Conservation (phyloP, 37 sponge, comb jelly and placozoan genomes). For the Haliclona indistincta region DNA sequence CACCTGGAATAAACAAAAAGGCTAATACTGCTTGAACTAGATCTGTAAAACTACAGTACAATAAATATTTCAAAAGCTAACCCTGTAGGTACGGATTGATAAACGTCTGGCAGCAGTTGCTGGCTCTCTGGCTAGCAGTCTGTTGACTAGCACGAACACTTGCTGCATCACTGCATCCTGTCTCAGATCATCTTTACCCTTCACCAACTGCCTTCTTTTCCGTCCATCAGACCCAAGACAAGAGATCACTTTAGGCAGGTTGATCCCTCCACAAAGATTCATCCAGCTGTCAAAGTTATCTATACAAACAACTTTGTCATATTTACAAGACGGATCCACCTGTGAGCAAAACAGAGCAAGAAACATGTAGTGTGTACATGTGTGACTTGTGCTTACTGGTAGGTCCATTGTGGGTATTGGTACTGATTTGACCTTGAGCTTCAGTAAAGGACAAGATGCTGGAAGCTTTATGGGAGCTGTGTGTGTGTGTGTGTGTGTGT, state of each 20-base stretch:
- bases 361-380: too few species aligned
- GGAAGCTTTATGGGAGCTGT: too few species aligned
- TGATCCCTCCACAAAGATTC: conserved; percentile 84
- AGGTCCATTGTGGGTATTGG: too few species aligned
- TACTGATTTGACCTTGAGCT: too few species aligned
- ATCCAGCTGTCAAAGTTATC: conserved; percentile 65
- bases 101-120: conserved; percentile 74
- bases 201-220: conserved; percentile 84
- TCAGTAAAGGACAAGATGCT: too few species aligned
- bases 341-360: conserved; percentile 6
- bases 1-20: too few species aligned
- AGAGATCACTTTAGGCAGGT: conserved; percentile 88
- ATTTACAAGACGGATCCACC: conserved; percentile 76
- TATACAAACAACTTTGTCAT: conserved; percentile 64
- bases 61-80: too few species aligned
- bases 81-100: conserved; percentile 91
- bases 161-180: conserved; percentile 99
- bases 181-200: conserved; percentile 97
- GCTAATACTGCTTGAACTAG: too few species aligned
- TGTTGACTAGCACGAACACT: conserved; percentile 89
- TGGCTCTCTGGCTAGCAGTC: conserved; percentile 64
- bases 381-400: too few species aligned
- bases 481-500: too few species aligned
- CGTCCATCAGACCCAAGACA: conserved; percentile 90
- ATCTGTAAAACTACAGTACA: too few species aligned